Conservation (phyloP, 2,797 vertebrate genomes). For the Potorous gilbertii region DNA sequence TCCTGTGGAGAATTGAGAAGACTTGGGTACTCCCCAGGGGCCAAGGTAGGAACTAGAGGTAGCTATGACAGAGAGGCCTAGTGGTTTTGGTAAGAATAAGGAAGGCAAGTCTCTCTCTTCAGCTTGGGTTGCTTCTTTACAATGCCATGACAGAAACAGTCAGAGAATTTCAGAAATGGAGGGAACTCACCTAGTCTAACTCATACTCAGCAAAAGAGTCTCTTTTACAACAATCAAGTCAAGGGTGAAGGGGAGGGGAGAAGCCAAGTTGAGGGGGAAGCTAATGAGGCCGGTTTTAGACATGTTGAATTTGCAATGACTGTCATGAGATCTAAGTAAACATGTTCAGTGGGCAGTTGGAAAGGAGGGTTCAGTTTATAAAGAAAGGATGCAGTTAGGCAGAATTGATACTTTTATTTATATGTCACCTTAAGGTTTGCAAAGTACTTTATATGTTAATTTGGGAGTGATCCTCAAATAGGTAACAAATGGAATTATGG, state of each 20-base stretch:
- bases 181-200: not conserved
- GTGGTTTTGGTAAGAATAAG: not conserved
- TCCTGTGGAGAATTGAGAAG: not conserved
- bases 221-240: not conserved
- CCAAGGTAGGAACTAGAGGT: not conserved
- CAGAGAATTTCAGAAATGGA: not conserved
- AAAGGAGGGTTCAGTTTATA: not conserved
- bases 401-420: not conserved
- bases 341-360: not conserved
- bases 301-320: not conserved
- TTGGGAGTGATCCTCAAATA: not conserved
- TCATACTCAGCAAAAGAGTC: not conserved
- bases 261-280: not conserved
- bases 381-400: not conserved
- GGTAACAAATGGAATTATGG: not conserved
- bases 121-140: not conserved
- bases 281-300: not conserved
- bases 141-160: not conserved
- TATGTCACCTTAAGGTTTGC: not conserved
- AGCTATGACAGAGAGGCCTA: not conserved
- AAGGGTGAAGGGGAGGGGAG: too few relatives aligned
- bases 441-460: not conserved
- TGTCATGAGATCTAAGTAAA: not conserved
- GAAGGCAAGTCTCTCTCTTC: not conserved
- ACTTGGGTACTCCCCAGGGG: not conserved